These are phyloP conservation scores for Megaustenia siamemsis DNA, from an alignment of 2,888 invertebrate species.

Conservation along the genomic window DNA sequence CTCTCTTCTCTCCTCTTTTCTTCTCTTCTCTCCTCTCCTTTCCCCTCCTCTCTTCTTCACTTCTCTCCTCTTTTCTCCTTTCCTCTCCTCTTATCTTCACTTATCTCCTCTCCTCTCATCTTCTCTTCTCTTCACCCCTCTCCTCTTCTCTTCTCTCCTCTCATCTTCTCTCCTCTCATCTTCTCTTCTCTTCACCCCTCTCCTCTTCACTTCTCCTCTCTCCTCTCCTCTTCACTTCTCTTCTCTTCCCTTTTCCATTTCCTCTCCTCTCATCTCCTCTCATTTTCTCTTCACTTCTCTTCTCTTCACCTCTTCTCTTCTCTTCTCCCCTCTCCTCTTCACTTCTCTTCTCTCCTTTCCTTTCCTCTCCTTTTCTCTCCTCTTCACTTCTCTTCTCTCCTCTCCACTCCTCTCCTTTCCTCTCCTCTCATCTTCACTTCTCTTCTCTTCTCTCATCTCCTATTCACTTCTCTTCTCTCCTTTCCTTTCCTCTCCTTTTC, in stretches of 20 bases:
- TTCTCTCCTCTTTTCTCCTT: neutral
- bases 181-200: neutral
- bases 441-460: neutral
- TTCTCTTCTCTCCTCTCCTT: neutral
- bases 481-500: neutral
- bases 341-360: neutral
- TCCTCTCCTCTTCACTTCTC: neutral
- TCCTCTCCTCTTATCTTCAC: conserved; percentile 7
- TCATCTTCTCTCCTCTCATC: neutral
- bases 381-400: neutral
- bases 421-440: neutral
- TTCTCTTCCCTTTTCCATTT: neutral
- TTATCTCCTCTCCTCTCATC: conserved; percentile 10
- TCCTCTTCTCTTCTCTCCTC: neutral
- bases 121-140: neutral
- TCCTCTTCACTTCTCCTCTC: neutral
- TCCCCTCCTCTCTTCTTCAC: neutral
- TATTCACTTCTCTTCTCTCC: neutral
- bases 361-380: neutral
- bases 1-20: neutral
- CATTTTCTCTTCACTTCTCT: neutral
- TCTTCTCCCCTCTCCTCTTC: neutral
- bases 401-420: neutral
- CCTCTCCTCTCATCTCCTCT: conserved; percentile 5
- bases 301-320: neutral